Conservation (phyloP, 2,797 vertebrate species). For the Esox lucius region DNA sequence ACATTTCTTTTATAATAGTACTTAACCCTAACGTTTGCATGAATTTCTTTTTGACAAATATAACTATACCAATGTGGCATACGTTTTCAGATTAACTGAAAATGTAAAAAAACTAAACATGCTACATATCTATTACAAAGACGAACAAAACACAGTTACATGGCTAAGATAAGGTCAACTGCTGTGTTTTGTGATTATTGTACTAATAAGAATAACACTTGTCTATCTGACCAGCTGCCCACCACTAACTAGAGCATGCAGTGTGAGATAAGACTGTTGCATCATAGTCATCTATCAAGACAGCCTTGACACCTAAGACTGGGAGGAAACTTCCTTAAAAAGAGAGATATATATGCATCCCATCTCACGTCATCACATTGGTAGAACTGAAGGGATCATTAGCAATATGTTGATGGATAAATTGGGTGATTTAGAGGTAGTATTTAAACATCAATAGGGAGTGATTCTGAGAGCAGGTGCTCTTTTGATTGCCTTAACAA, state of each 20-base stretch:
- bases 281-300: not conserved
- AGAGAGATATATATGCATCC: not conserved
- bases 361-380: not conserved
- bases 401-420: conserved; percentile 16
- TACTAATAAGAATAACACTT: not conserved
- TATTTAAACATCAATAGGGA: conserved; percentile 43
- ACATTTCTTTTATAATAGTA: too few species aligned
- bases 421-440: conserved; percentile 7
- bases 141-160: conserved; percentile 9
- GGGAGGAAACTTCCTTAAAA: not conserved
- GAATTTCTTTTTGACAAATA: too few species aligned
- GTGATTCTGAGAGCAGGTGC: conserved; percentile 50
- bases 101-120: not conserved
- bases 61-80: too few species aligned
- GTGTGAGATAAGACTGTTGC: not conserved
- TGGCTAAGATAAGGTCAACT: conserved; percentile 12
- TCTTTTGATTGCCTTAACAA: conserved; percentile 42
- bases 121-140: not conserved
- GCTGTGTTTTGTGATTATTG: not conserved
- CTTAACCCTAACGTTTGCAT: too few species aligned
- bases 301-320: not conserved
- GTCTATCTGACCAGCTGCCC: conserved; percentile 1
- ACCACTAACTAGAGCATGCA: not conserved
- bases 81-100: not conserved
- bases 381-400: conserved; percentile 8